Base-by-base conservation (phyloP, 2,797 vertebrate genomes). In the Calcarius lapponicus region DNA sequence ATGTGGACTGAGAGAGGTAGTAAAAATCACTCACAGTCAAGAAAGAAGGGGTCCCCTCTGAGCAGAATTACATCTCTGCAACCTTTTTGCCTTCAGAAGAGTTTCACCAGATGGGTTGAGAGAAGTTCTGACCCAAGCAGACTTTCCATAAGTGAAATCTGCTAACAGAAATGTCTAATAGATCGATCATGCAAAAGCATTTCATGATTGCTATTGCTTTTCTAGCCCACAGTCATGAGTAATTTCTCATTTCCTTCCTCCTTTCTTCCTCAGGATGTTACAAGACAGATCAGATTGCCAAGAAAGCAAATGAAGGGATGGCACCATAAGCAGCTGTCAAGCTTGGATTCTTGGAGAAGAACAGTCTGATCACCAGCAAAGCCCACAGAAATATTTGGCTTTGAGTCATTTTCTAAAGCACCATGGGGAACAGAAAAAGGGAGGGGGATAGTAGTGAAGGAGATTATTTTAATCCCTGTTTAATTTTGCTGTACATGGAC, bases 211-310 rank as follows among this genome's bases (percentile, higher is more conserved):
- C 71, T 80, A 70, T 51, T 84, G 71, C 92, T 94, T 95, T 92
- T 86, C 54, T 95, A 94, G 87, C 53, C 73, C 76, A 86, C n/a
- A 92, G 38, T 50, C 53, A 74, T 97, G 95, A 96, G 92, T 94
- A 96, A 97, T 93, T 74, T 78, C 75, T 91, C 5, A 4, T 81
- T 95, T 86, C 60, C 92, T 78, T 96, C 75, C 86, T 95, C 81
- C 54, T 92, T 93, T 96, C 95, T 93, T 93, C 87, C 80, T 80
- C 93, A 99, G 98, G 99, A 36, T 99, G 99, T 53, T 99, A 99
- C 98, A 99, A 99, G 93, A 98, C 98, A 7, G 98, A 99, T 62
- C 91, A 98, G 96, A 99, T 99, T 71, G 99, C 99, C 79, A 99
- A 99, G 98, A 99, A 97, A 9, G 99, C 99, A 26, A 99, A 99